These are phyloP conservation scores for Ectemnius cavifrons DNA, from an alignment of 2,888 invertebrate species.

Conservation along the genomic window DNA sequence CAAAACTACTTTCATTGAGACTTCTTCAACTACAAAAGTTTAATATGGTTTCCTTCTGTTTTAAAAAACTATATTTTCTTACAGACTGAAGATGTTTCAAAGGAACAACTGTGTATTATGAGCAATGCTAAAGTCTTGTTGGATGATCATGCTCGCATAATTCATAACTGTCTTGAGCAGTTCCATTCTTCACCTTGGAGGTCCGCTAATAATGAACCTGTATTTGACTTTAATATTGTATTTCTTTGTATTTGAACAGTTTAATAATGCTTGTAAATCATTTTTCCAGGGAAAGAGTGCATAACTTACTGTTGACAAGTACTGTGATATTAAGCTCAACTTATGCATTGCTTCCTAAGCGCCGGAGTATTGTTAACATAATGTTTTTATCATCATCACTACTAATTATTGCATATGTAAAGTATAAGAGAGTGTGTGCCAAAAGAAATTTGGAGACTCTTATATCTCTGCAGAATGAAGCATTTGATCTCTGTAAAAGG, in stretches of 20 bases:
- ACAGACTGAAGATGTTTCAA: constrained; percentile 52
- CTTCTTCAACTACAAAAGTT: no score
- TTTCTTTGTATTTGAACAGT: neutral
- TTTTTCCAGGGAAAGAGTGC: neutral
- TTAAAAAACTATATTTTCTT: neutral
- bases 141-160: constrained; percentile 68
- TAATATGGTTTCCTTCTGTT: no score
- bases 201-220: constrained; percentile 22
- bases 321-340: constrained; percentile 49
- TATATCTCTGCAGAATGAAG: constrained; percentile 66
- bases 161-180: constrained; percentile 57
- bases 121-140: constrained; percentile 66
- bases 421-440: constrained; percentile 49
- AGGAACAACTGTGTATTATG: constrained; percentile 64
- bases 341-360: constrained; percentile 41
- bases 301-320: constrained; percentile 39
- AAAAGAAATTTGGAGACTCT: constrained; percentile 55
- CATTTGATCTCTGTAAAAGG: constrained; percentile 64
- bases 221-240: neutral
- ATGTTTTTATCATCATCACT: constrained; percentile 51
- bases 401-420: constrained; percentile 45
- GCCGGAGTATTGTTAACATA: constrained; percentile 38
- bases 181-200: constrained; percentile 32
- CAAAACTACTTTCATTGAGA: no score
- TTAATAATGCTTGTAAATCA: no score